Base-by-base conservation (phyloP, 2,888 invertebrate genomes). In the Alitta virens region DNA sequence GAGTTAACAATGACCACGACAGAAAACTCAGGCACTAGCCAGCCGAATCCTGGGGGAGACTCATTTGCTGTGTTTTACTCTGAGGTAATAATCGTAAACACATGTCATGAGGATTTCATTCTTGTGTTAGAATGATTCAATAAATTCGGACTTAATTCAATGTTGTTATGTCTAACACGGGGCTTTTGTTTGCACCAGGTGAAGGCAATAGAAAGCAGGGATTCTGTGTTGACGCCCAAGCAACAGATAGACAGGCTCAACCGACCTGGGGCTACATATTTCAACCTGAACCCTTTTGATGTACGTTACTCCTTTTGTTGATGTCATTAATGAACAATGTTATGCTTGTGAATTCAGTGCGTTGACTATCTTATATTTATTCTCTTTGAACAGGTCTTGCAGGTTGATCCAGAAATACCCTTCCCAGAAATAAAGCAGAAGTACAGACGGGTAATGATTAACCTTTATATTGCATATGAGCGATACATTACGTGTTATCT, bases 141-240 rank as follows among this genome's bases (percentile, higher is more conserved):
- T n/a, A n/a, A n/a, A n/a, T n/a, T n/a, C n/a, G n/a, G n/a, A n/a
- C n/a, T n/a, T n/a, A n/a, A n/a, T n/a, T n/a, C n/a, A n/a, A n/a
- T n/a, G n/a, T n/a, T n/a, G n/a, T n/a, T n/a, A n/a, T n/a, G n/a
- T n/a, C n/a, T n/a, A n/a, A n/a, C n/a, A n/a, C n/a, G n/a, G n/a
- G n/a, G n/a, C n/a, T n/a, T n/a, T n/a, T n/a, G n/a, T n/a, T n/a
- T 46, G 1, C 57, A 58, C 2, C 58, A 99, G 96, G 95, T 99
- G 60, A 99, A 99, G 86, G 91, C 94, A 86, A 97, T 98, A 68
- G 99, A 99, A 84, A 92, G 95, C 84, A 86, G 94, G 73, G 99
- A 99, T 84, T 92, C 98, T 3, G 94, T 94, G 55, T 85, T 99
- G 77, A 99, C 98, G 49, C 91, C 97, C 25, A 90, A 90, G 81